Percentiles rank a stretch among this genome's conserved stretches.
These are phyloP conservation scores for Alces alces DNA, from an alignment of 2,113 vertebrate genomes.

Conservation along the genomic window DNA sequence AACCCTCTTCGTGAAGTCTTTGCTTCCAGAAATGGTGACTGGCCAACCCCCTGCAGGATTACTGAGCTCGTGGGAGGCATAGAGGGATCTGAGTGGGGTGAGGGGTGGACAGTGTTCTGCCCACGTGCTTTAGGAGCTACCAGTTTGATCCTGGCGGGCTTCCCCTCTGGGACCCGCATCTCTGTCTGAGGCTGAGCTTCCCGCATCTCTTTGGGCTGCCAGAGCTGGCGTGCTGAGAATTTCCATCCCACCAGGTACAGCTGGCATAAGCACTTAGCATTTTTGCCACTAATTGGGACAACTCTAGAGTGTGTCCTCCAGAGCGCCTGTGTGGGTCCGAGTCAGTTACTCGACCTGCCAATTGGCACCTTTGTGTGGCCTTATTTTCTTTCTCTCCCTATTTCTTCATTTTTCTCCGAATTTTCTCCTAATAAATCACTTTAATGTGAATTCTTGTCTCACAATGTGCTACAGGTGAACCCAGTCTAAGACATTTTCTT, in stretches of 20 bases:
- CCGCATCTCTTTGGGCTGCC: neutral
- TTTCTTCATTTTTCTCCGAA: neutral
- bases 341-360: neutral
- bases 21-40: neutral
- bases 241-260: neutral
- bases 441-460: neutral
- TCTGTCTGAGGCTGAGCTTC: neutral
- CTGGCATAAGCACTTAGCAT: neutral
- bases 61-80: neutral
- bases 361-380: neutral
- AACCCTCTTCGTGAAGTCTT: neutral
- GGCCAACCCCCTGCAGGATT: neutral
- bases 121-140: rapidly evolving
- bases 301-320: neutral
- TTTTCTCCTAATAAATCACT: neutral
- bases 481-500: neutral
- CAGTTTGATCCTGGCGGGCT: neutral
- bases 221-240: neutral
- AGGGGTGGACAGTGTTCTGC: neutral
- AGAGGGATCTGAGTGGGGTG: neutral
- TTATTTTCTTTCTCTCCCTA: neutral
- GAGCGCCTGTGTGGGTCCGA: neutral
- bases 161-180: rapidly evolving
- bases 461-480: neutral
- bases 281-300: neutral